Evolutionary conservation across 2,797 vertebrate genomes (phyloP).

Genomic region (Linurgus olivaceus): DNA sequence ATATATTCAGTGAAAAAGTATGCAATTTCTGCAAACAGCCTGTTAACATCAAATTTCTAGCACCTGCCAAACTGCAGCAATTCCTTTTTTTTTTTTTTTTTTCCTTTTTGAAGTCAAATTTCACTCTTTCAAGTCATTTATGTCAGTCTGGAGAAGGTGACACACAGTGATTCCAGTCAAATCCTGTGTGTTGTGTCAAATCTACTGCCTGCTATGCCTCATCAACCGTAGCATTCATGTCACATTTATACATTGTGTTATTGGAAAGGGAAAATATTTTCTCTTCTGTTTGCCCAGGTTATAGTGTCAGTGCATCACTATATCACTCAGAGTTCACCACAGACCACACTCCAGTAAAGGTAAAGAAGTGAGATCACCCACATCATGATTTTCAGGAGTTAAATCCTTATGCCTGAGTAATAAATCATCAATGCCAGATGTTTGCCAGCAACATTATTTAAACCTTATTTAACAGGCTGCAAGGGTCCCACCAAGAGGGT

Average conservation of each 20-base stretch:
- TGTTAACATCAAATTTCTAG: not conserved
- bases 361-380: slow-evolving; percentile 11
- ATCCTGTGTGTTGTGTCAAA: not conserved
- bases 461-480: not conserved
- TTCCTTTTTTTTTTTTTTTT: not conserved
- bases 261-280: slow-evolving; percentile 22
- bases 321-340: not conserved
- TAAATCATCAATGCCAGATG: not conserved
- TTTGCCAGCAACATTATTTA: not conserved
- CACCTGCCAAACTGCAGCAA: not conserved
- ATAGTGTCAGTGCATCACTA: not conserved
- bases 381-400: not conserved
- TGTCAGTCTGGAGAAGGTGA: not conserved
- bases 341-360: not conserved
- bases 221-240: not conserved
- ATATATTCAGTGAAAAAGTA: not conserved
- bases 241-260: not conserved
- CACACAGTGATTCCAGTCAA: not conserved
- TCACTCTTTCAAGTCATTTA: not conserved
- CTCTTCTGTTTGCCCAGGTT: not conserved
- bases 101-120: not conserved
- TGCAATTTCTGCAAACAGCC: not conserved
- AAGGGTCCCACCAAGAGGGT: not conserved
- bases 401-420: not conserved
- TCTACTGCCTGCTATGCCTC: not conserved